Evolutionary conservation across 2,113 vertebrate genomes (phyloP).

Genomic region (Origma solitaria): DNA sequence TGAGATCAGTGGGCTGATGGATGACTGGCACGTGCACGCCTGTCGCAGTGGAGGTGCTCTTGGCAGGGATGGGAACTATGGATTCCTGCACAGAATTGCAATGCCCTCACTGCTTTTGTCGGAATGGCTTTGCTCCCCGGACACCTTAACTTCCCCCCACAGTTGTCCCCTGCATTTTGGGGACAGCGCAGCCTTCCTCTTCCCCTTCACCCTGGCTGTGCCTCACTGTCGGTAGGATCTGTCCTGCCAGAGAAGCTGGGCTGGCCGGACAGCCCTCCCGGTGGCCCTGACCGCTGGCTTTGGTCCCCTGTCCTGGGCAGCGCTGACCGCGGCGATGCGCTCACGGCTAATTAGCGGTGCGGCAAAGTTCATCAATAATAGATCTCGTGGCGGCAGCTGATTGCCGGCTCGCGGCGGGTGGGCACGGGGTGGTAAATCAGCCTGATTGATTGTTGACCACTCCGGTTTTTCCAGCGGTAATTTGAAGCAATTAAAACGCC

Average conservation of each 20-base stretch:
- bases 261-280: not conserved
- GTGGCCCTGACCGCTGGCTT: rapidly evolving
- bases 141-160: not conserved
- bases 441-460: constrained; percentile 68
- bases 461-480: constrained; percentile 61
- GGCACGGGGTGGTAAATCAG: constrained; percentile 68
- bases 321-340: not conserved
- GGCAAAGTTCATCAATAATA: constrained; percentile 84
- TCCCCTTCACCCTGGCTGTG: not conserved
- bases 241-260: not conserved
- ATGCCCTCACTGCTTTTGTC: not conserved
- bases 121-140: not conserved
- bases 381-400: constrained; percentile 77
- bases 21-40: not conserved
- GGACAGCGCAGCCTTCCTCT: not conserved
- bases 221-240: not conserved
- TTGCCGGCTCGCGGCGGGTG: constrained; percentile 72
- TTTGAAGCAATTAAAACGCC: constrained; percentile 63
- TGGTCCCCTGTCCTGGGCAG: not conserved
- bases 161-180: rapidly evolving
- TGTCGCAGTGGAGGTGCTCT: not conserved
- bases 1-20: constrained; percentile 5
- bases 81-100: not conserved
- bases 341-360: constrained; percentile 80
- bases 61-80: not conserved